A percentile compares a stretch with the other conserved stretches of the same genome.
Conservation (phyloP, 2,113 vertebrate species). For the Tichodroma muraria region DNA sequence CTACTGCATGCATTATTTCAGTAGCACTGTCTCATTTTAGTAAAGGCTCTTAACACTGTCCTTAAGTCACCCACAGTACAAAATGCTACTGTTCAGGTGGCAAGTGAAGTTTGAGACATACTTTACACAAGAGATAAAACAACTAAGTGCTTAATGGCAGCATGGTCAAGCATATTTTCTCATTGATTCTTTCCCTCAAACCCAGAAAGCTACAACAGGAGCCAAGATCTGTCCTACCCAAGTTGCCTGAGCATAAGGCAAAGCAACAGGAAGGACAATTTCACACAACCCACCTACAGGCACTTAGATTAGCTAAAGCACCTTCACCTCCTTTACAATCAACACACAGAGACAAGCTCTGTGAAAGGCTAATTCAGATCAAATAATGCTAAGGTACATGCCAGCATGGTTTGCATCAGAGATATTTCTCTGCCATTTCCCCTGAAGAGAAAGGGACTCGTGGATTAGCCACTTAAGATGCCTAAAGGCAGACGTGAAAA, state of each 20-base stretch:
- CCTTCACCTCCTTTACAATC: neutral
- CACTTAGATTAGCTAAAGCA: constrained; percentile 14
- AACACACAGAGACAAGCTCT: neutral
- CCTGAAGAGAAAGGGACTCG: neutral
- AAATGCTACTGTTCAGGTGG: neutral
- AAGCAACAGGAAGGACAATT: constrained; percentile 6
- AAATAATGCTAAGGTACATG: neutral
- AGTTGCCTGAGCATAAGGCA: neutral
- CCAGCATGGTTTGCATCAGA: neutral
- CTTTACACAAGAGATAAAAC: neutral
- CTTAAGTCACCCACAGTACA: neutral
- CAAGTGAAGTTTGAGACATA: neutral
- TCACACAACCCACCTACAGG: constrained; percentile 9
- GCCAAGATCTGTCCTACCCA: neutral
- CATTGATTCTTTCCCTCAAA: neutral
- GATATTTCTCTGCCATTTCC: neutral
- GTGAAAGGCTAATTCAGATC: neutral
- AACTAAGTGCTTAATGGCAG: neutral
- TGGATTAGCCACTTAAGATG: neutral
- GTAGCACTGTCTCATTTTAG: neutral
- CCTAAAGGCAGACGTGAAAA: neutral
- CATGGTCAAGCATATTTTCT: neutral
- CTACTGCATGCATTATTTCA: neutral
- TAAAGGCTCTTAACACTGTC: neutral
- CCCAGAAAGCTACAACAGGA: neutral